Evolutionary conservation across 2,888 invertebrate species (phyloP), one percentile per base, ranked within the genome.

Genomic region (Lapara coniferarum): DNA sequence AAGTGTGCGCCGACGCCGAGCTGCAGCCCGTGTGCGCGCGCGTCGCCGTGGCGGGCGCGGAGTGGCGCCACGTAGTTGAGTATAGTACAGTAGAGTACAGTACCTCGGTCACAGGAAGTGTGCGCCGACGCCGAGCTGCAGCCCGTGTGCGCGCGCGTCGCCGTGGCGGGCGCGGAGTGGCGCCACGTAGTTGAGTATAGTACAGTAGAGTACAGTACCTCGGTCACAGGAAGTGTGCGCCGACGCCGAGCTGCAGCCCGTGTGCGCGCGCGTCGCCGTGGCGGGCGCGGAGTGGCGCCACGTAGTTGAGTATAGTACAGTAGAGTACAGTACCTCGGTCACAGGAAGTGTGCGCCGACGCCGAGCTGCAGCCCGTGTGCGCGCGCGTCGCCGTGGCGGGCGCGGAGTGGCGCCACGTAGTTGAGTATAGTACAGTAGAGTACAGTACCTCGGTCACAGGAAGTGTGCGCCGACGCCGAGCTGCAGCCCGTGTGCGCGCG

Each of bases 61-160:
- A 97, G 80, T 57, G 99, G 99, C 81, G 97, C 90, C 87, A 97
- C 97, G 92, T 99, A 98, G 94, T 99, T 99, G 69, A 99, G 37
- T 37, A 6, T 37, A 37, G 37, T 37, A 6, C 37, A 37, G 37
- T 37, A 10, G n/a, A 8, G 53, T 53, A 8, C 2, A 37, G 37
- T 37, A 37, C 16, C 1, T 6, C 5, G 25, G 30, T 51, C 72
- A 77, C n/a, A 78, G 72, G 75, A 78, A 78, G 71, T 96, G 96
- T 68, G 97, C 95, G 57, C 97, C 98, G 77, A 98, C 95, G 57
- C 98, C 98, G 85, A 98, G 96, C 91, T 98, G 98, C 79, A 98
- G 95, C 63, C 97, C 97, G 71, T 95, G 95, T 66, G 95, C 92
- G 68, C 94, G 78, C 75, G 89, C 92, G 90, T 98, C 98, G 14